A percentile compares a stretch with the other conserved stretches of the same genome.
Conservation (phyloP, 2,797 vertebrate genomes). For the Premnoplex brunnescens region DNA sequence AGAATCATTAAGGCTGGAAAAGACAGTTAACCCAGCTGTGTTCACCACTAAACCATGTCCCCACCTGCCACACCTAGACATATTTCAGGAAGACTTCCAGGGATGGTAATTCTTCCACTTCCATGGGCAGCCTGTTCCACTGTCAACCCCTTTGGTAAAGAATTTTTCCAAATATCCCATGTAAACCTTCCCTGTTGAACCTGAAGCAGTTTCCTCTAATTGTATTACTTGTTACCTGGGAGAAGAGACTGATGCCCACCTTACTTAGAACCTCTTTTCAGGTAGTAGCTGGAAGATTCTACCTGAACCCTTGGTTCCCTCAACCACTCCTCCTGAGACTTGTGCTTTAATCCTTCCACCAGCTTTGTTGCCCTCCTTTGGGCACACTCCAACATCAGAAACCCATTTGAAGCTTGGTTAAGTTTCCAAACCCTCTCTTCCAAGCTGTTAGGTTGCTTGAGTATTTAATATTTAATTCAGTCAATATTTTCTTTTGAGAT, state of each 20-base stretch:
- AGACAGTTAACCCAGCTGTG: rapidly evolving
- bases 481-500: neutral
- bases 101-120: neutral
- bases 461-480: slow-evolving; percentile 19
- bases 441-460: neutral
- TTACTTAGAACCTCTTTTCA: neutral
- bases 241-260: neutral
- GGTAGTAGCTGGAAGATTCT: neutral
- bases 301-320: neutral
- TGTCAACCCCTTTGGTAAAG: neutral
- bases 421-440: neutral
- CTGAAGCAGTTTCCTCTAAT: neutral
- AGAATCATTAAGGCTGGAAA: neutral
- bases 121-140: too few species aligned
- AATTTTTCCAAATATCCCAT: neutral
- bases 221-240: neutral
- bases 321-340: neutral
- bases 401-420: neutral
- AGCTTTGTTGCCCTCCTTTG: neutral
- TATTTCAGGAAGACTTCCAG: neutral
- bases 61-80: too few species aligned
- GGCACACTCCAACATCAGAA: neutral
- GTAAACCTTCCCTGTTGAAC: neutral
- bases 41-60: neutral
- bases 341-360: neutral